These are phyloP conservation scores for Nemoura dubitans DNA, from an alignment of 2,888 invertebrate species.

Conservation along the genomic window DNA sequence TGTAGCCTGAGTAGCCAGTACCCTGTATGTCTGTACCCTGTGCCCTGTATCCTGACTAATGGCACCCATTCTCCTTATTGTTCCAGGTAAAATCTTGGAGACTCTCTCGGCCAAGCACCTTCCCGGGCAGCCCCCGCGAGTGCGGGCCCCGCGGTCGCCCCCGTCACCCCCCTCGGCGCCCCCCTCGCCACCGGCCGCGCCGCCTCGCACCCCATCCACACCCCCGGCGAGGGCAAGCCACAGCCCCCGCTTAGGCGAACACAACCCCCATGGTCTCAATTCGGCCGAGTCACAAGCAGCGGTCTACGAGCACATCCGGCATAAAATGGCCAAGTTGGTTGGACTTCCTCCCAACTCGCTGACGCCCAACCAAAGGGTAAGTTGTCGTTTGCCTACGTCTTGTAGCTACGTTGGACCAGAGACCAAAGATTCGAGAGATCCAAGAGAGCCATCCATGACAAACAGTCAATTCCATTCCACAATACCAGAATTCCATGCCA, in stretches of 20 bases:
- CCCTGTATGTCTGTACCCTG: too few species aligned
- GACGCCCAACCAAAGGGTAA: conserved; percentile 52
- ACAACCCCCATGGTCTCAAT: not conserved
- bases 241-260: conserved; percentile 30
- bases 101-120: conserved; percentile 55
- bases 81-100: conserved; percentile 63
- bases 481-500: too few species aligned
- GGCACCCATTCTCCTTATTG: conserved; percentile 47
- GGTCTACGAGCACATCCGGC: conserved; percentile 50
- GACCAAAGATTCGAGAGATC: too few species aligned
- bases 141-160: conserved; percentile 44
- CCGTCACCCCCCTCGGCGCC: conserved; percentile 58
- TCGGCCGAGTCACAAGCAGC: conserved; percentile 34
- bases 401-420: too few species aligned
- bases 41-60: too few species aligned
- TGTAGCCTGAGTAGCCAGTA: too few species aligned
- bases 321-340: conserved; percentile 52
- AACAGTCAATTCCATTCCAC: too few species aligned
- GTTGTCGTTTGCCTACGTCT: conserved; percentile 46
- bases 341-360: conserved; percentile 47
- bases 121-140: conserved; percentile 37
- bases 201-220: conserved; percentile 63
- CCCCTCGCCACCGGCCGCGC: conserved; percentile 63
- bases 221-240: conserved; percentile 53
- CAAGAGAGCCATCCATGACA: too few species aligned